A percentile compares a stretch with the other conserved stretches of the same genome.
These are phyloP conservation scores for Spodoptera frugiperda DNA, from an alignment of 1,140 invertebrate genomes.

Conservation along the genomic window DNA sequence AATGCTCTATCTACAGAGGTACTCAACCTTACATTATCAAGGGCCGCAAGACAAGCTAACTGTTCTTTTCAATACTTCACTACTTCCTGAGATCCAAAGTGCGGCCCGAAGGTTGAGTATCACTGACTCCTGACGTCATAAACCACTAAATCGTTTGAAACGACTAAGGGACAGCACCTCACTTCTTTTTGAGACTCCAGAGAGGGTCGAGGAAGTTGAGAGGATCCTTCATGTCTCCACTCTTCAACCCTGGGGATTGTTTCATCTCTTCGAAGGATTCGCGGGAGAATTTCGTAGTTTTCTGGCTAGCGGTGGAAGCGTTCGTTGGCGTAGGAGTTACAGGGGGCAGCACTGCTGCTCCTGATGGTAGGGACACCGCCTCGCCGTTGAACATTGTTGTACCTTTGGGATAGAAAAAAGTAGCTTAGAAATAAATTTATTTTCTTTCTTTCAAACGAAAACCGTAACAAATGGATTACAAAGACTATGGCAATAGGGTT, in stretches of 20 bases:
- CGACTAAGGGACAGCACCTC: slow-evolving; percentile 44
- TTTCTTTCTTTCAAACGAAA: too few species aligned
- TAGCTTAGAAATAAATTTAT: too few species aligned
- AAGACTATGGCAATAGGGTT: too few species aligned
- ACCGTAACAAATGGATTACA: too few species aligned
- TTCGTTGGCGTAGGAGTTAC: slow-evolving; percentile 58
- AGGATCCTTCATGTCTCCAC: slow-evolving; percentile 86
- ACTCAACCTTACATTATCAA: slow-evolving; percentile 7
- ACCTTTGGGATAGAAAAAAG: slow-evolving; percentile 57
- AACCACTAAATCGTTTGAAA: background rate
- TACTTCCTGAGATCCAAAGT: slow-evolving; percentile 14
- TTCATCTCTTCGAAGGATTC: slow-evolving; percentile 86
- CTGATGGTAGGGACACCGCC: slow-evolving; percentile 75
- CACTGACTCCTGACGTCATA: slow-evolving; percentile 6
- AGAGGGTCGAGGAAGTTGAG: slow-evolving; percentile 87
- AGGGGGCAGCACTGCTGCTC: slow-evolving; percentile 71
- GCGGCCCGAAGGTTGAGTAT: slow-evolving; percentile 19
- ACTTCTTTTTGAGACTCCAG: slow-evolving; percentile 87
- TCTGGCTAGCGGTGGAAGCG: slow-evolving; percentile 47
- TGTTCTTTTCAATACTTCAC: background rate
- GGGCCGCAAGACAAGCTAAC: background rate
- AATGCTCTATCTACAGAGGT: slow-evolving; percentile 5
- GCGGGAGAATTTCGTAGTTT: slow-evolving; percentile 72
- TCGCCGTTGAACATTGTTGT: slow-evolving; percentile 82
- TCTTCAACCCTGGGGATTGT: slow-evolving; percentile 80